Conservation (phyloP, 2,888 invertebrate species). For the Griposia aprilina region DNA sequence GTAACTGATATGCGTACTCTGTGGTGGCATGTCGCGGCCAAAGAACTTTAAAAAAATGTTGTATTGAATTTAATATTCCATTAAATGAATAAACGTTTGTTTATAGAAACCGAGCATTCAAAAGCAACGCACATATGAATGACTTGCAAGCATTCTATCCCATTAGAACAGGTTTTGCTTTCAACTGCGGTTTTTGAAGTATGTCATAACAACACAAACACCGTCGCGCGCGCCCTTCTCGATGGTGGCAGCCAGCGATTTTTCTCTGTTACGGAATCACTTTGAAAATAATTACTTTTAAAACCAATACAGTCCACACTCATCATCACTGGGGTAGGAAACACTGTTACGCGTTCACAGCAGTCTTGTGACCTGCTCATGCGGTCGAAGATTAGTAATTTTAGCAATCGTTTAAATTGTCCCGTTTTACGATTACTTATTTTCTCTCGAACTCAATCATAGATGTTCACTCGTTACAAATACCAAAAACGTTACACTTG, state of each 20-base stretch:
- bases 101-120: too few relatives aligned
- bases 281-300: conserved; percentile 13
- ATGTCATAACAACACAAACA: background rate
- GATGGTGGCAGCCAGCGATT: background rate
- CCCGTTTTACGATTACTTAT: conserved; percentile 1
- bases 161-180: conserved; percentile 6
- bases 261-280: background rate
- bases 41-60: too few relatives aligned
- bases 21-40: too few relatives aligned
- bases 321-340: conserved; percentile 11
- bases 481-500: conserved; percentile 2
- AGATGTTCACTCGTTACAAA: background rate
- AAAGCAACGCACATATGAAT: too few relatives aligned
- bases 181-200: conserved; percentile 4
- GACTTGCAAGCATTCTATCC: conserved; percentile 10
- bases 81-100: too few relatives aligned
- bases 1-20: too few relatives aligned
- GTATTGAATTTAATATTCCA: too few relatives aligned
- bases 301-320: conserved; percentile 12
- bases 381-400: background rate
- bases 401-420: background rate
- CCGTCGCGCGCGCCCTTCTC: background rate
- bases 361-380: conserved; percentile 4
- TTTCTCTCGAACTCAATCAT: background rate
- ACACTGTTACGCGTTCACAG: conserved; percentile 18